Percentiles rank a stretch among this genome's conserved stretches.
Conservation (phyloP, 2,797 vertebrate species). For the Chaetodon trifasciatus region DNA sequence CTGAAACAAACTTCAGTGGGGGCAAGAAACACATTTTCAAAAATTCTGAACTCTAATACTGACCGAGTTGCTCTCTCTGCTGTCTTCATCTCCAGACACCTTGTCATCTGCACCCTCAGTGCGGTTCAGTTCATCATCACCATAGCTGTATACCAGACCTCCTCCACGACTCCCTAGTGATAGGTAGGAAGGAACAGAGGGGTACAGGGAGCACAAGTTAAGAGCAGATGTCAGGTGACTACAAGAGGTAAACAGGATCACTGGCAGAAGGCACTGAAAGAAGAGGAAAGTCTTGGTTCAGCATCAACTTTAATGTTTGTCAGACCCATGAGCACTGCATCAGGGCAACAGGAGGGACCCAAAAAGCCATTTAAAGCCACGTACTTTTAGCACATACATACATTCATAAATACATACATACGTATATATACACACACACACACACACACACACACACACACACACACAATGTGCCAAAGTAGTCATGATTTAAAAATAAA, state of each 20-base stretch:
- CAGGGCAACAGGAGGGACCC: not conserved
- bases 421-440: no score
- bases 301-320: not conserved
- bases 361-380: not conserved
- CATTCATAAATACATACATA: no score
- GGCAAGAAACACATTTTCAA: not conserved
- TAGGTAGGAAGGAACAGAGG: not conserved
- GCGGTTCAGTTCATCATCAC: slow-evolving; percentile 90
- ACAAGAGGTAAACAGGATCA: not conserved
- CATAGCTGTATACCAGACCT: slow-evolving; percentile 93
- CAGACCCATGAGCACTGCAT: not conserved
- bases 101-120: slow-evolving; percentile 85
- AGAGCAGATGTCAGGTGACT: not conserved
- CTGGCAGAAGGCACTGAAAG: not conserved
- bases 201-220: no score
- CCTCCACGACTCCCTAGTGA: slow-evolving; percentile 78
- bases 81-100: slow-evolving; percentile 91
- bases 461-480: not conserved
- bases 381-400: not conserved
- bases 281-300: not conserved
- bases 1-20: not conserved
- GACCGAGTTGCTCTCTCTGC: slow-evolving; percentile 93
- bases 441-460: not conserved
- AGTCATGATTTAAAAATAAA: not conserved
- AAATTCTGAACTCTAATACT: slow-evolving; percentile 68